Percentiles rank a stretch among this genome's conserved stretches.
Evolutionary conservation across 2,888 invertebrate genomes (phyloP).

Genomic region (Dyspetes luteomarginatus): DNA sequence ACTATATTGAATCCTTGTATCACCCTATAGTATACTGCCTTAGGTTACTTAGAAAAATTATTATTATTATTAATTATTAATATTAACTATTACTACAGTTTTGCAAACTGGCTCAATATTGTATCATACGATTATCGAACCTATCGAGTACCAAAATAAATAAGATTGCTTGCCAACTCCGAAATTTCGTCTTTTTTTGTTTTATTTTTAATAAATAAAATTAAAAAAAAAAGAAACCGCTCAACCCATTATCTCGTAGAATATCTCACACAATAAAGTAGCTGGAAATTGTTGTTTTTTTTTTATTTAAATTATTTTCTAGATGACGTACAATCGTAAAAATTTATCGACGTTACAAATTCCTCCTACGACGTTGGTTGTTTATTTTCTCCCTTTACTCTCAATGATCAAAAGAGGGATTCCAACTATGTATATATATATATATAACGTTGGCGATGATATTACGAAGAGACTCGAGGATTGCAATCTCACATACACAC

Average conservation of each 20-base stretch:
- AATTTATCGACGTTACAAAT: conserved; percentile 75
- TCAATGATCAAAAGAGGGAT: background rate
- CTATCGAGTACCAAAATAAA: conserved; percentile 82
- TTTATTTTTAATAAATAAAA: background rate
- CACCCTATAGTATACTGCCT: conserved; percentile 79
- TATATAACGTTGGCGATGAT: background rate
- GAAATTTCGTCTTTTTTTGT: conserved; percentile 60
- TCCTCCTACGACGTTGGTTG: conserved; percentile 69
- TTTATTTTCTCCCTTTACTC: conserved; percentile 4
- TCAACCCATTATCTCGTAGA: background rate
- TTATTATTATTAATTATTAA: conserved; percentile 74
- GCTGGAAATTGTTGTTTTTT: conserved; percentile 72
- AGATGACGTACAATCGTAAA: conserved; percentile 76
- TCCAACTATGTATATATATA: too few species aligned
- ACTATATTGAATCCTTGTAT: conserved; percentile 79
- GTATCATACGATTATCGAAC: conserved; percentile 81
- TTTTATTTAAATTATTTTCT: conserved; percentile 71
- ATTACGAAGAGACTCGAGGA: conserved; percentile 12
- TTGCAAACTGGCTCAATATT: conserved; percentile 81
- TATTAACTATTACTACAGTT: conserved; percentile 73
- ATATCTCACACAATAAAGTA: conserved; percentile 64
- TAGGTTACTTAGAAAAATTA: conserved; percentile 81
- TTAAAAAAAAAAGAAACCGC: too few species aligned
- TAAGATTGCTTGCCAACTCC: conserved; percentile 82
- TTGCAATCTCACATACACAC: background rate